These are phyloP conservation scores for Trachelipus rathkii DNA, from an alignment of 1,140 invertebrate species.

Conservation along the genomic window DNA sequence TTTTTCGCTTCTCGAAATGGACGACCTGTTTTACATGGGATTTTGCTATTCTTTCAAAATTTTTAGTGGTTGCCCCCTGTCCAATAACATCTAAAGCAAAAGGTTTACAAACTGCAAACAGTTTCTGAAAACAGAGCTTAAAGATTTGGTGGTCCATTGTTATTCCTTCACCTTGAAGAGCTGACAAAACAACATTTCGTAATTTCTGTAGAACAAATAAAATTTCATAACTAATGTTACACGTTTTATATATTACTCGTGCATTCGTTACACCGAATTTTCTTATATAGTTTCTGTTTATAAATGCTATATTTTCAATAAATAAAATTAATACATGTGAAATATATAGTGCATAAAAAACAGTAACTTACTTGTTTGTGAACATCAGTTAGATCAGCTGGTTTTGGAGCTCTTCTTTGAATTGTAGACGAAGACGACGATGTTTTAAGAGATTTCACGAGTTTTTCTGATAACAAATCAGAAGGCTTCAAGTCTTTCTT, in stretches of 20 bases:
- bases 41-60: conserved; percentile 41
- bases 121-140: conserved; percentile 44
- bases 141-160: conserved; percentile 40
- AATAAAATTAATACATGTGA: no score
- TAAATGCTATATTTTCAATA: no score
- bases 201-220: conserved; percentile 30
- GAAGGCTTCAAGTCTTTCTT: neutral
- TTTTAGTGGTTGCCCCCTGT: conserved; percentile 39
- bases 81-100: conserved; percentile 42
- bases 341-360: no score
- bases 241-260: no score
- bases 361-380: neutral
- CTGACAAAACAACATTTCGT: conserved; percentile 34
- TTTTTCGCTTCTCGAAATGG: conserved; percentile 36
- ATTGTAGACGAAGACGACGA: neutral
- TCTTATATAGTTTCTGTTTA: no score
- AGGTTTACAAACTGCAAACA: conserved; percentile 39
- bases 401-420: neutral
- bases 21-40: conserved; percentile 43
- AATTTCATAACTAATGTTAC: neutral
- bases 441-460: neutral
- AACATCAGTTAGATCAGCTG: neutral
- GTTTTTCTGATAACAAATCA: neutral
- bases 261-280: no score
- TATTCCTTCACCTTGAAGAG: conserved; percentile 37